Evolutionary conservation across 2,797 vertebrate species (phyloP), one percentile per base, ranked within the genome.

Genomic region (Vultur gryphus): DNA sequence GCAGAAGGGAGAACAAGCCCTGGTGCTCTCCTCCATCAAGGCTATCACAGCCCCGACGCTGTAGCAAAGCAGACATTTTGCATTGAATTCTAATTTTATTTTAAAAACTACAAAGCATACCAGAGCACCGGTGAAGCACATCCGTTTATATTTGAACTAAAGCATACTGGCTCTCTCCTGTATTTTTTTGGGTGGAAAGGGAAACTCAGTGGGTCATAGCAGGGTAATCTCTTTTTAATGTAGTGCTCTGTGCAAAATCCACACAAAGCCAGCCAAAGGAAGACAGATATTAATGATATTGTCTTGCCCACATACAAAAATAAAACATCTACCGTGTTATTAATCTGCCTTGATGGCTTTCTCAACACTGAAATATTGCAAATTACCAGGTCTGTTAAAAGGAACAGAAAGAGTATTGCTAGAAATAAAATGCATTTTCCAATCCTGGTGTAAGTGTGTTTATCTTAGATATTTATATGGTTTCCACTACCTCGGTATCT

Each of bases 161-260:
- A 96, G 90, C 29, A 57, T 54, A 20, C 73, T 97, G 95, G 92
- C 93, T 31, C 67, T 69, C 76, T 93, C 72, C 58, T 0, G 1
- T 71, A 79, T 49, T 88, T 96, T 87, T 93, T 83, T 26, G 87
- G 84, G 83, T 92, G 86, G 93, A 96, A 97, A 93, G 87, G 81
- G 86, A 97, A 97, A 90, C 69, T 83, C 35, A 18, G 81, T 81
- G 92, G 94, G 88, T 97, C 96, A 96, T 17, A 66, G 82, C 91
- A 92, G 92, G 86, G 86, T 91, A 96, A 97, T 95, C 62, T 97
- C 69, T 97, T 96, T 97, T 97, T 96, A 97, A 97, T 96, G 82
- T 29, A 97, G 72, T 95, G 49, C 84, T 93, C 88, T 81, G 72
- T 91, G 83, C 72, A 96, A 94, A 96, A 94, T 29, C 92, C 83